Conservation (phyloP, 2,888 invertebrate genomes). For the Halictus quadricinctus region DNA sequence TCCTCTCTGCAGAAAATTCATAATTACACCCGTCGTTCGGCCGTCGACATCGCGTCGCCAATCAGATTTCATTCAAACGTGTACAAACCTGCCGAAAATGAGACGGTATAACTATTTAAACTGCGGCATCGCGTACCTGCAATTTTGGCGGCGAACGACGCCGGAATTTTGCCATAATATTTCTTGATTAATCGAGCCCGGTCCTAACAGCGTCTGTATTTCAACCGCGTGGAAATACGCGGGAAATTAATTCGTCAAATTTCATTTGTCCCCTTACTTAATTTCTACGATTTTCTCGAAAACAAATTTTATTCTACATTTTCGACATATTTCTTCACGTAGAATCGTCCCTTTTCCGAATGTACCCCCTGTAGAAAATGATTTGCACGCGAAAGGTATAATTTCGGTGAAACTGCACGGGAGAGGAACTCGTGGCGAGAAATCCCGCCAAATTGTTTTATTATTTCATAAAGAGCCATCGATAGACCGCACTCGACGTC, state of each 20-base stretch:
- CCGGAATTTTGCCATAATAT: conserved; percentile 22
- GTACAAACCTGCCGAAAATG: neutral
- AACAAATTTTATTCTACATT: too few species aligned
- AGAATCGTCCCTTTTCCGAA: too few species aligned
- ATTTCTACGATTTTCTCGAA: neutral
- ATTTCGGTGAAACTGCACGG: neutral
- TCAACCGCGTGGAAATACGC: neutral
- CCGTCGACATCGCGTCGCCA: neutral
- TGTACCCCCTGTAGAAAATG: too few species aligned
- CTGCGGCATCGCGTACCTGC: neutral
- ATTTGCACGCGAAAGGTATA: neutral
- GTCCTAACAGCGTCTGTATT: neutral
- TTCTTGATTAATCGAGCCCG: conserved; percentile 7
- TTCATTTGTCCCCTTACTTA: neutral
- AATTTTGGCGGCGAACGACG: neutral
- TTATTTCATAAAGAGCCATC: neutral
- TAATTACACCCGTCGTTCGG: conserved; percentile 7
- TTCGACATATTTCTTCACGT: too few species aligned
- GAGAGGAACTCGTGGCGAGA: neutral
- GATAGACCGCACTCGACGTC: conserved; percentile 12
- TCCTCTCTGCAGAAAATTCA: conserved; percentile 5
- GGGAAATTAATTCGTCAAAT: neutral
- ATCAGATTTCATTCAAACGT: conserved; percentile 6
- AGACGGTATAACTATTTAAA: neutral
- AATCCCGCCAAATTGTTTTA: neutral